Percentiles rank a stretch among this genome's conserved stretches.
These are phyloP conservation scores for Mustela nigripes DNA, from an alignment of 2,113 vertebrate species.

Conservation along the genomic window DNA sequence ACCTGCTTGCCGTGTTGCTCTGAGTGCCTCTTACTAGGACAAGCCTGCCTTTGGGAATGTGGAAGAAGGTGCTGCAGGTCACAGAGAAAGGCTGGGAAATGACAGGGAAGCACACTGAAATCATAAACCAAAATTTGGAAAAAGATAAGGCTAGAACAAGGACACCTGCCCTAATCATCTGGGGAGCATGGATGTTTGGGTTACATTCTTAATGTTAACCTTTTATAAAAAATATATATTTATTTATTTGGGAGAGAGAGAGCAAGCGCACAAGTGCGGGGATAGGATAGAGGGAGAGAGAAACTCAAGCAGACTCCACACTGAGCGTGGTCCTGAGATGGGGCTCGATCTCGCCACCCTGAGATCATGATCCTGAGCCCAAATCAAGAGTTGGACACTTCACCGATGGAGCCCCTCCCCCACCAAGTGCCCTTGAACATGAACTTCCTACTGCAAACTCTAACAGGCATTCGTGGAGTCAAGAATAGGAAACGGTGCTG, in stretches of 20 bases:
- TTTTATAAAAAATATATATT: not conserved
- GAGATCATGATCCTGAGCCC: not conserved
- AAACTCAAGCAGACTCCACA: not conserved
- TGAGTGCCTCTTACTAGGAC: not conserved
- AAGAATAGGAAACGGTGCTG: not conserved
- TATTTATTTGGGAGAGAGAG: not conserved
- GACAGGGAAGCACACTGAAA: not conserved
- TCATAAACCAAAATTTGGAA: not conserved
- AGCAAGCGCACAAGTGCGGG: fast-evolving
- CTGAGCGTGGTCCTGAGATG: not conserved
- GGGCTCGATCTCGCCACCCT: not conserved
- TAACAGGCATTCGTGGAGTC: not conserved
- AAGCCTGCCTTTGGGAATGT: not conserved
- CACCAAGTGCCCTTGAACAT: not conserved
- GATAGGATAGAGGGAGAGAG: not conserved
- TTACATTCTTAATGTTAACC: not conserved
- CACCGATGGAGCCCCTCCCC: not conserved
- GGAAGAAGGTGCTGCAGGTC: not conserved
- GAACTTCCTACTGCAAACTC: not conserved
- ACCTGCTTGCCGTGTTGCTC: fast-evolving
- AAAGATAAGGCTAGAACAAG: not conserved
- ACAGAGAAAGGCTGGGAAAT: not conserved
- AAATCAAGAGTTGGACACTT: not conserved
- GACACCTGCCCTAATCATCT: not conserved
- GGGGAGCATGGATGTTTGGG: fast-evolving